Base-by-base conservation (phyloP, 1,140 invertebrate genomes). In the Cotesia vestalis region DNA sequence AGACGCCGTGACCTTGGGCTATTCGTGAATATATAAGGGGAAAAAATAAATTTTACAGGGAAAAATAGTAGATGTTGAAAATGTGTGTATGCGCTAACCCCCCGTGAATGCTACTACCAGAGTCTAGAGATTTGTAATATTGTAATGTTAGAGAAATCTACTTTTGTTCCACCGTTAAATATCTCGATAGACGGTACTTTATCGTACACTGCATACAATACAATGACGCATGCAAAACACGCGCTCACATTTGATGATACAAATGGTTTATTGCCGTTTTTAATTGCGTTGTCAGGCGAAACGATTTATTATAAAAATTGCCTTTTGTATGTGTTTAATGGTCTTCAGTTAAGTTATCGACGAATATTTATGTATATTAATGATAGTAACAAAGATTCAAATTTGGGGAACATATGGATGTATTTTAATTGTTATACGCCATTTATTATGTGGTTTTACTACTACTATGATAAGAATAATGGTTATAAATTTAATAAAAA, bases 191-290 rank as follows among this genome's bases (percentile, higher is more conserved):
- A 17, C 17, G 11, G 11, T 17, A 64, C 62, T 12, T 4, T 12
- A 17, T 51, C 34, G 11, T 17, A 64, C 62, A 64, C 9, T 34
- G 4, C 46, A 66, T 59, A 61, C 73, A 75, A 71, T 62, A 79
- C 79, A 81, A 79, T 82, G 81, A 84, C 81, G 5, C 40, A 85
- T 84, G 84, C 82, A 81, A 84, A 85, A 85, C 74, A 78, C 69
- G 40, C 40, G 40, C 3, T 6, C 11, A 46, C 40, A 46, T 46
- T 46, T 46, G 40, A 77, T 78, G 35, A 81, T 83, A 78, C 76
- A 81, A 82, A 82, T 79, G 78, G 78, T 27, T 52, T 20, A 72
- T 72, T 53, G 38, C 69, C 78, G 76, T 77, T 82, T 83, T 85
- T 85, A 84, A 85, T 84, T 84, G 81, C 79, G 71, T 76, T 77